Evolutionary conservation across 2,113 vertebrate genomes (phyloP).

Genomic region (Xenopus borealis): DNA sequence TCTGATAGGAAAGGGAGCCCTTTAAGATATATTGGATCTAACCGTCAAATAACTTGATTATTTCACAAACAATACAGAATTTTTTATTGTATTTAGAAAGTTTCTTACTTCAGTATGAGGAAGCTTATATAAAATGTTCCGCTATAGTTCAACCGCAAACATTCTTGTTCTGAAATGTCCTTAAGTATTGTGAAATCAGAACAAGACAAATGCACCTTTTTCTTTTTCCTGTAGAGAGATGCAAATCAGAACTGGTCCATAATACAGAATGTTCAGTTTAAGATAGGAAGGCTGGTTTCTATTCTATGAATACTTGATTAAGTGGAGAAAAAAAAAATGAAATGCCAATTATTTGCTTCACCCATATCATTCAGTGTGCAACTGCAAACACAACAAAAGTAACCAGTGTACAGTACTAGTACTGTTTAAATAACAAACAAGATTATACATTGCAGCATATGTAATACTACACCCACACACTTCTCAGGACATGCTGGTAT

Average conservation of each 20-base stretch:
- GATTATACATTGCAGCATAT: conserved; percentile 82
- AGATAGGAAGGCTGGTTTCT: neutral
- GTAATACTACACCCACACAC: conserved; percentile 75
- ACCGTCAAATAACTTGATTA: no score
- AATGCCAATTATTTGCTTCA: conserved; percentile 67
- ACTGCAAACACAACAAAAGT: conserved; percentile 73
- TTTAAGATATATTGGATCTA: no score
- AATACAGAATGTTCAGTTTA: neutral
- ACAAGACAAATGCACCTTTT: conserved; percentile 8
- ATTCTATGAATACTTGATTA: neutral
- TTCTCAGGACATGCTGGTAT: conserved; percentile 79
- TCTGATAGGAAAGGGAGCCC: no score
- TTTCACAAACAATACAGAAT: no score
- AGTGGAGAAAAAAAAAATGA: conserved; percentile 48
- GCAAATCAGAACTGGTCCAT: neutral
- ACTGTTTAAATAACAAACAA: conserved; percentile 89
- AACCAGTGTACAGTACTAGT: conserved; percentile 89
- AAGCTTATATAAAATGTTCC: no score
- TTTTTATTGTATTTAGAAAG: no score
- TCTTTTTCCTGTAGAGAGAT: conserved; percentile 17
- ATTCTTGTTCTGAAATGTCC: neutral
- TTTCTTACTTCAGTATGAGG: no score
- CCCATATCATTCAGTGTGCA: conserved; percentile 73
- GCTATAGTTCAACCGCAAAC: neutral
- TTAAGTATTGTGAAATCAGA: neutral